Evolutionary conservation across 2,113 vertebrate genomes (phyloP), one percentile per base, ranked within the genome.

Genomic region (Mystacornis crossleyi): DNA sequence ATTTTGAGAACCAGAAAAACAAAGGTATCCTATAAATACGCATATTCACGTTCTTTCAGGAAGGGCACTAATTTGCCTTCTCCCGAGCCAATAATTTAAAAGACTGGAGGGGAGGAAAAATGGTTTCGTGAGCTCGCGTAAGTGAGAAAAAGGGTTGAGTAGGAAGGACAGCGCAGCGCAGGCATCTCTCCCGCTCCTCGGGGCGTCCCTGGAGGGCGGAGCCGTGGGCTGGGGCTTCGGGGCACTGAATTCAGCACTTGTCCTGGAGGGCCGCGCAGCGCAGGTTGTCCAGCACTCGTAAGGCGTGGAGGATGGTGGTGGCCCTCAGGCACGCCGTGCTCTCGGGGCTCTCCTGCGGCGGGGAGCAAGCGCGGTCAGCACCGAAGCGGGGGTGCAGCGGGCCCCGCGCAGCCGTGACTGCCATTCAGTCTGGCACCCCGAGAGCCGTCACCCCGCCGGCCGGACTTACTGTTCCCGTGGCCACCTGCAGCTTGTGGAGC

Each of bases 321-420:
- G 65, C 72, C 43, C 95, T 18, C 29, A 54, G 92, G 77, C 97
- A 97, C 40, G 54, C 83, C 53, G 17, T 26, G 83, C 36, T 43
- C 60, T 36, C 5, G 0, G 25, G 1, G 4, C 10, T 90, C 72
- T 86, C 81, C 95, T 96, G 87, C 0, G 2, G 29, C 1, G 6
- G 53, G 40, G 54, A 77, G 1, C 72, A 7, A 20, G 9, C 2
- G 23, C 0, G 34, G 1, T 93, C 57, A 88, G 64, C 51, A 17
- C 28, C 0, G 0, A 7, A 2, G 10, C 0, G 0, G 1, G 42
- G 48, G 7, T 13, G 34, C 70, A 14, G 69, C 7, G 1, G 20
- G 28, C 47, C 26, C 64, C 2, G 1, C 1, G 7, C 48, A n/a
- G 38, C 65, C 5, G 0, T 7, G 69, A n/a, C n/a, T n/a, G n/a